Evolutionary conservation across 2,797 vertebrate genomes (phyloP).

Genomic region (Sebastes kiyomatsui): DNA sequence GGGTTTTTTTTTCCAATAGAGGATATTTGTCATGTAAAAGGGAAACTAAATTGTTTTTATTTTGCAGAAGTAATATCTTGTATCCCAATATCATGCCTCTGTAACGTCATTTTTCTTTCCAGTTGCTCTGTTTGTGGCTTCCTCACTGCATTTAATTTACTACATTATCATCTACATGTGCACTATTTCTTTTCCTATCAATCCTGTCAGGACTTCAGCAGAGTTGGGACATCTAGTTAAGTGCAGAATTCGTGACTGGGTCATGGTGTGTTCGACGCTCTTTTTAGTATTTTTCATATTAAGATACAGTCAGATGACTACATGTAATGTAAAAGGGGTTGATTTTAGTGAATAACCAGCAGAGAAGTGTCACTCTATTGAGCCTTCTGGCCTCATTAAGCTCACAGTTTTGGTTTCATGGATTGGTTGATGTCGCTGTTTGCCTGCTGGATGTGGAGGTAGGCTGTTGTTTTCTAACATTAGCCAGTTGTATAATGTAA

Average conservation of each 20-base stretch:
- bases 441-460: neutral
- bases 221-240: neutral
- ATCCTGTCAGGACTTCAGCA: neutral
- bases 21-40: neutral
- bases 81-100: neutral
- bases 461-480: conserved; percentile 7
- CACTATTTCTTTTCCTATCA: neutral
- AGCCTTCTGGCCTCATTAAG: neutral
- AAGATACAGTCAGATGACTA: neutral
- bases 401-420: conserved; percentile 14
- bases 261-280: neutral
- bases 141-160: neutral
- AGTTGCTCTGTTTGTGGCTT: neutral
- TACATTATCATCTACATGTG: neutral
- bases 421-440: neutral
- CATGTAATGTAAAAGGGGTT: neutral
- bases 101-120: neutral
- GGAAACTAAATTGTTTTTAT: neutral
- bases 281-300: neutral
- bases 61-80: neutral
- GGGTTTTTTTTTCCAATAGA: neutral
- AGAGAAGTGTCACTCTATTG: neutral
- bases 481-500: neutral
- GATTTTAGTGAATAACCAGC: neutral
- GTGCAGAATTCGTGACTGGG: neutral